Evolutionary conservation across 2,888 invertebrate genomes (phyloP).

Genomic region (Orthosia gracilis): DNA sequence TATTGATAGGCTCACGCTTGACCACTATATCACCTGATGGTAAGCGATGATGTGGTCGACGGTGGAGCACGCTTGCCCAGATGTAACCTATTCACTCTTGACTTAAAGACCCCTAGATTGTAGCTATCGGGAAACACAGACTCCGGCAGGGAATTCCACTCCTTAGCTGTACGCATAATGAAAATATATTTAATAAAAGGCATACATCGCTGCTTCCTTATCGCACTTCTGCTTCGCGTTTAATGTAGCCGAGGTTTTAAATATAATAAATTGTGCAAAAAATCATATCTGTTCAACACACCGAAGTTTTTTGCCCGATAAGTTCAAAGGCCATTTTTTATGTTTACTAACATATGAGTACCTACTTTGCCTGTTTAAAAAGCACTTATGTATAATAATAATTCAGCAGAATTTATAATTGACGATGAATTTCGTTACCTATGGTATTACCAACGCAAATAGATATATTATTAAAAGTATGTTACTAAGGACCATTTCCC

Average conservation of each 20-base stretch:
- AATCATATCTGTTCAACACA: conserved; percentile 15
- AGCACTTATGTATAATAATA: conserved; percentile 4
- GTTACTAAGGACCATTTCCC: too few relatives aligned
- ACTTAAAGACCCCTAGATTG: too few relatives aligned
- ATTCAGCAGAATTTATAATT: conserved; percentile 10
- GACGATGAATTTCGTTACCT: background rate
- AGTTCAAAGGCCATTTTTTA: conserved; percentile 46
- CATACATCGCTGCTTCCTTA: background rate
- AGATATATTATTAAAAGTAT: too few relatives aligned
- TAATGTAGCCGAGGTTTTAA: background rate
- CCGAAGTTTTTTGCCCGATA: conserved; percentile 11
- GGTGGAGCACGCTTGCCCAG: too few relatives aligned
- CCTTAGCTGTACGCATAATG: too few relatives aligned
- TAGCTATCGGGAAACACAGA: too few relatives aligned
- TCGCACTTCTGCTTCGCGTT: background rate
- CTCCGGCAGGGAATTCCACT: too few relatives aligned
- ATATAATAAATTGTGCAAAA: conserved; percentile 24
- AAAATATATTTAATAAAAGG: background rate
- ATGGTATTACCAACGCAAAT: too few relatives aligned
- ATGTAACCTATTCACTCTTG: too few relatives aligned
- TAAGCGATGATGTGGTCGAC: too few relatives aligned
- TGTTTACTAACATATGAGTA: background rate
- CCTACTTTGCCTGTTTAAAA: background rate
- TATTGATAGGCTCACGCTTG: too few relatives aligned
- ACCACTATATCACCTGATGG: too few relatives aligned